Evolutionary conservation across 2,888 invertebrate genomes (phyloP).

Genomic region (Melieria picta): DNA sequence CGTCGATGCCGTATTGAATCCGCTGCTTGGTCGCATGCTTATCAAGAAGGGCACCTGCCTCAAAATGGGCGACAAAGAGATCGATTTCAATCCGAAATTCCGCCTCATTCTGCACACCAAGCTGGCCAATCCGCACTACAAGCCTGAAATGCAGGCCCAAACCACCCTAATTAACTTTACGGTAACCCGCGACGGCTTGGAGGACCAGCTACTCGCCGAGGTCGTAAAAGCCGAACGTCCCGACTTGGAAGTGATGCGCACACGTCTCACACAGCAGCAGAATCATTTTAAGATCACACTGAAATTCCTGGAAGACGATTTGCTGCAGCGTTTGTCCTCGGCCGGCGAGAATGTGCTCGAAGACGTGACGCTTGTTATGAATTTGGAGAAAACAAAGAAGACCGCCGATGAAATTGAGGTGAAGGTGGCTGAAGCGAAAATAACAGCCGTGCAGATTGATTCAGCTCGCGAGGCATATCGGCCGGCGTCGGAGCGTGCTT

Average conservation of each 20-base stretch:
- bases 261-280: slow-evolving; percentile 88
- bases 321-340: slow-evolving; percentile 85
- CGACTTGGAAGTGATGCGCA: slow-evolving; percentile 84
- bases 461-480: slow-evolving; percentile 89
- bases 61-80: slow-evolving; percentile 91
- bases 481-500: slow-evolving; percentile 86
- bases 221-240: slow-evolving; percentile 94
- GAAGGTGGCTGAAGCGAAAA: slow-evolving; percentile 87
- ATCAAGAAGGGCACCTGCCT: slow-evolving; percentile 86
- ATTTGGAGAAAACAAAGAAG: slow-evolving; percentile 91
- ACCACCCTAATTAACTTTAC: slow-evolving; percentile 96
- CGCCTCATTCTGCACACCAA: slow-evolving; percentile 90
- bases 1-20: slow-evolving; percentile 91
- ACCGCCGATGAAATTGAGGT: slow-evolving; percentile 90
- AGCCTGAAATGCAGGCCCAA: slow-evolving; percentile 97
- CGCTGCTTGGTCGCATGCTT: slow-evolving; percentile 85
- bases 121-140: slow-evolving; percentile 94
- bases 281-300: slow-evolving; percentile 94
- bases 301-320: slow-evolving; percentile 90
- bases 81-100: slow-evolving; percentile 86
- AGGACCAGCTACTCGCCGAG: slow-evolving; percentile 92
- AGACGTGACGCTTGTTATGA: slow-evolving; percentile 89
- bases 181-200: slow-evolving; percentile 91
- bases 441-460: slow-evolving; percentile 88
- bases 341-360: slow-evolving; percentile 93